phyloP scores from a whole-genome alignment of 2,797 vertebrate genomes.

The Mus minutoides region DNA sequence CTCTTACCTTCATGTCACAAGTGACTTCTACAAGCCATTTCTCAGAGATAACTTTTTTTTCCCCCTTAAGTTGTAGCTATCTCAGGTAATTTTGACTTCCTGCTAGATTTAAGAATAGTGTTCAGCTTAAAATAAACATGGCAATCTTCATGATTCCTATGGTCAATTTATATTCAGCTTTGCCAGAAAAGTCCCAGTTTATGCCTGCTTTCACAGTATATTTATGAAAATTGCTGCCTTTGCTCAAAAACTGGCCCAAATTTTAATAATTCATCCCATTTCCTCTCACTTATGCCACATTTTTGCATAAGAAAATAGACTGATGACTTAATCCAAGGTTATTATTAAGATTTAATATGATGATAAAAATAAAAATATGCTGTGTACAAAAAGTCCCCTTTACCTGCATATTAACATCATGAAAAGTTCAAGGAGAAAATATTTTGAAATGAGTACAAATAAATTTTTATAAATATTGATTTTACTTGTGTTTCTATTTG shows the following conservation, averaged over 20 bases:
- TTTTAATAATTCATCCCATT: slow-evolving; percentile 27
- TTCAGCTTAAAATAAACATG: neutral
- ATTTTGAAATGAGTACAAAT: slow-evolving; percentile 9
- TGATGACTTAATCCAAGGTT: neutral
- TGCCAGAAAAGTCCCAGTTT: neutral
- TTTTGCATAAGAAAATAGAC: neutral
- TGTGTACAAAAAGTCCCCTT: neutral
- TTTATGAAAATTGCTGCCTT: slow-evolving; percentile 4
- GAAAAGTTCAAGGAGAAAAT: neutral
- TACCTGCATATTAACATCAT: slow-evolving; percentile 11
- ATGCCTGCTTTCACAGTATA: neutral
- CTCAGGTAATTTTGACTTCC: neutral
- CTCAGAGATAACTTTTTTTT: neutral
- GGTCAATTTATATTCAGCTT: neutral
- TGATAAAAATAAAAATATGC: neutral
- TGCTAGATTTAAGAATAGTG: neutral
- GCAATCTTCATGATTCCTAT: neutral
- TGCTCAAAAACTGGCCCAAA: neutral
- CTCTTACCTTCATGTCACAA: neutral
- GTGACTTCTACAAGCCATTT: neutral
- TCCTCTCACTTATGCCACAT: neutral
- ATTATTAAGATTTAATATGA: neutral
- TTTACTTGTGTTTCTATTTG: neutral
- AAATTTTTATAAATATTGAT: neutral
- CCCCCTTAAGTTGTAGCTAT: neutral